Base-by-base conservation (phyloP, 2,888 invertebrate species). In the Taphrorychus bicolor region DNA sequence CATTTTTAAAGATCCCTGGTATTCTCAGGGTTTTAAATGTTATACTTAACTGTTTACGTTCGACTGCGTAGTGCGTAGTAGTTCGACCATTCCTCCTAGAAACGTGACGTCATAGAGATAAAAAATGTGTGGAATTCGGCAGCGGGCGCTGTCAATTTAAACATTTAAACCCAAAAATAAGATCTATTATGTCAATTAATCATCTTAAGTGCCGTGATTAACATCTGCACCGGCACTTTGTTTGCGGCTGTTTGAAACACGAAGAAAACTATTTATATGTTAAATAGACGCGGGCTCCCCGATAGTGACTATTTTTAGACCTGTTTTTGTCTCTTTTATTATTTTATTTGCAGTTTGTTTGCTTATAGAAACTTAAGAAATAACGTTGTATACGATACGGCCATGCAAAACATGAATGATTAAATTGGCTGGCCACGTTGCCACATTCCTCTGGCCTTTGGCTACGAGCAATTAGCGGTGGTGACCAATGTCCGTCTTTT, bases 351-450 rank as follows among this genome's bases (percentile, higher is more conserved):
- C 63, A 63, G 59, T 68, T 63, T 63, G 63, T 68, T 68, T 63
- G 68, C 68, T 63, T 68, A 45, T 45, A 68, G 68, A 68, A 68
- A 68, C 66, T 22, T 21, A 59, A 67, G 61, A 58, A 58, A 67
- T 62, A 67, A 67, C 62, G n/a, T n/a, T n/a, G n/a, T n/a, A n/a
- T n/a, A n/a, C n/a, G 11, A 57, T 56, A 21, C 54, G 42, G 62
- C 41, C 67, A 67, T 67, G 62, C 67, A 67, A 67, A 67, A 67
- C 62, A 67, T 53, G 67, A 67, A 67, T 67, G 67, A 63, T 67
- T 62, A 45, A 58, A 42, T 49, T 41, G 45, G 21, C 19, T 21
- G 16, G 16, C 21, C 67, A 18, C 19, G 67, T 63, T 67, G 67
- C 32, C 67, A 51, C 9, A 5, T 45, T 7, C 14, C 3, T n/a